Base-by-base conservation (phyloP, 2,113 vertebrate species). In the Cyprinus carpio region DNA sequence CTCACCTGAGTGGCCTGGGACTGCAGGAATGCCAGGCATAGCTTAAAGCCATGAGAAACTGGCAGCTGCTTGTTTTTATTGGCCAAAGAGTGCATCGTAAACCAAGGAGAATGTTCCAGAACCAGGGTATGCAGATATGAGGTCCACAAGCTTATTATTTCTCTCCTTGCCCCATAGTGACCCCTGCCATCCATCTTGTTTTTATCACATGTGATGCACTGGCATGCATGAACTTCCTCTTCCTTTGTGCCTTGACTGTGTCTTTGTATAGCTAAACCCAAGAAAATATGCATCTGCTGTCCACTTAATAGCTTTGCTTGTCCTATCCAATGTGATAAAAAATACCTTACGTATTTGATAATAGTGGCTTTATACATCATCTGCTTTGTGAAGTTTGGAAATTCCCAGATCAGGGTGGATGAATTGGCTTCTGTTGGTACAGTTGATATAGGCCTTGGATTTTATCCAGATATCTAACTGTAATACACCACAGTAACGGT, bases 21-120 rank as follows among this genome's bases (percentile, higher is more conserved):
- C 86, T 20, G 60, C 67, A 90, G 56, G 91, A 94, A 94, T 92
- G 92, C 89, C 65, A 86, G 87, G 89, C 84, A 87, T 78, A 87
- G 74, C 91, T 18, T 23, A 76, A 69, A 84, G 87, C 84, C 90
- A 88, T 65, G 88, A 92, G 89, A 91, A 90, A 81, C 23, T 75
- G 54, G 87, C 60, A 91, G 80, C 79, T 87, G 82, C 34, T 1
- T 93, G 91, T 93, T 94, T 91, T 85, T 15, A 9, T 86, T 93
- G 92, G 91, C 90, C 62, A 15, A 46, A 78, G 20, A 29, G 84
- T 2, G 29, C 75, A 81, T 81, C 62, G 62, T 84, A 54, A 85
- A 81, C 75, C 49, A 83, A 85, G 67, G 69, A 88, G 74, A 49
- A 56, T 37, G 83, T 83, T 46, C 69, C 34, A 51, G 77, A 81